Evolutionary conservation across 35 echinoderm and acorn worm genomes (phyloP).

Genomic region (Ophiothrix spiculata): DNA sequence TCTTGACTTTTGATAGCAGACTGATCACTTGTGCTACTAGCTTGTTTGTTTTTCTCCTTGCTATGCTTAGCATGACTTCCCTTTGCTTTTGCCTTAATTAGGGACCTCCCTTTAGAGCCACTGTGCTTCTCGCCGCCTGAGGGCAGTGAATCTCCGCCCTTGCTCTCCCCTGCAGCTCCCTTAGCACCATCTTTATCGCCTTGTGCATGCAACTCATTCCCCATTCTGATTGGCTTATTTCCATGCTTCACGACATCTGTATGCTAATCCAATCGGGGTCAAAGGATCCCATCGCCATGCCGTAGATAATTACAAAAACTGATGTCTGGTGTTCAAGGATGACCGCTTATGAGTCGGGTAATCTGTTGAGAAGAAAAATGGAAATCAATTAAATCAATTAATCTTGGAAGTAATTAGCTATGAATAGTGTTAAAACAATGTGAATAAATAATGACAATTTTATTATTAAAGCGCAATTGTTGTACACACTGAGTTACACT

Average conservation of each 20-base stretch:
- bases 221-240: conserved; percentile 1
- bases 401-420: too few relatives aligned
- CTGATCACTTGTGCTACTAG: neutral
- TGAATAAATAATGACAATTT: too few relatives aligned
- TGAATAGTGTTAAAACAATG: too few relatives aligned
- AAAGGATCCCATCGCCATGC: neutral
- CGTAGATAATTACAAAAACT: neutral
- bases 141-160: neutral
- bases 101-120: neutral
- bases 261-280: neutral
- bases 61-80: neutral
- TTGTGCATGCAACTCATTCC: neutral
- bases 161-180: neutral
- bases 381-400: too few relatives aligned
- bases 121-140: neutral
- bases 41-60: neutral
- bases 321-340: too few relatives aligned
- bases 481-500: too few relatives aligned
- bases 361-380: too few relatives aligned
- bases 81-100: neutral
- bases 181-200: neutral
- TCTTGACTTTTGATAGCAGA: conserved; percentile 1
- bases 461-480: too few relatives aligned
- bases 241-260: neutral
- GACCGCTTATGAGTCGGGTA: too few relatives aligned